Evolutionary conservation across 92 coral and sea anemone genomes (phyloP).

Genomic region (Porites cylindrica): DNA sequence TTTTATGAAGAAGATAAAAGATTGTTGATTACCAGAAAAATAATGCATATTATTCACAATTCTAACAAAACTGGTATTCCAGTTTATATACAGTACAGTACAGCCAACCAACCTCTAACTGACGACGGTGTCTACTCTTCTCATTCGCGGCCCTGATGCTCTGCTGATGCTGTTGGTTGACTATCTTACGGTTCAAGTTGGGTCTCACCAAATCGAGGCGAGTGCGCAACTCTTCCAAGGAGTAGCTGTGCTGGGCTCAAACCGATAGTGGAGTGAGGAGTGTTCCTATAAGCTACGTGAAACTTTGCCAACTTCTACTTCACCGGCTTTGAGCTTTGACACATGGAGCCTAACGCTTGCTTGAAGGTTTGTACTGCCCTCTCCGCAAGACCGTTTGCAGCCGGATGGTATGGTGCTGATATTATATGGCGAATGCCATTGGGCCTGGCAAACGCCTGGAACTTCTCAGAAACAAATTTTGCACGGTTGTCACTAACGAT

Average conservation of each 20-base stretch:
- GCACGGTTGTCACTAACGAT: too few relatives aligned
- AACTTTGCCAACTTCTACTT: slow-evolving; percentile 17
- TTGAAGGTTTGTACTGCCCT: slow-evolving; percentile 52
- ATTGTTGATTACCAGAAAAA: too few relatives aligned
- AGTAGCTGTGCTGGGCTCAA: slow-evolving; percentile 22
- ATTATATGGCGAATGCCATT: slow-evolving; percentile 54
- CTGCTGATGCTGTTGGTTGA: slow-evolving; percentile 20
- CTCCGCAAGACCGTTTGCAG: slow-evolving; percentile 50
- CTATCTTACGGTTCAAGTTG: slow-evolving; percentile 33
- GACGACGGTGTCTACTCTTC: neutral
- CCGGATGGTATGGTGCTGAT: slow-evolving; percentile 50
- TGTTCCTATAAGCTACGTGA: slow-evolving; percentile 12
- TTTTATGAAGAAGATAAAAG: too few relatives aligned
- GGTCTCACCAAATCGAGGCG: slow-evolving; percentile 27
- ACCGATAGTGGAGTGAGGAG: slow-evolving; percentile 34
- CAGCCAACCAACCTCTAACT: neutral
- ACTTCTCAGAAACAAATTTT: too few relatives aligned
- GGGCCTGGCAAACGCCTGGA: neutral
- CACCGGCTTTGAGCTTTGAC: slow-evolving; percentile 11
- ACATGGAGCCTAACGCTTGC: slow-evolving; percentile 11
- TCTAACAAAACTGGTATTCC: too few relatives aligned
- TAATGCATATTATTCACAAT: too few relatives aligned
- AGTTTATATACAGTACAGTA: too few relatives aligned
- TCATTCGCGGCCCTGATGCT: neutral
- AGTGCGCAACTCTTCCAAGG: slow-evolving; percentile 32